A percentile compares a stretch with the other conserved stretches of the same genome.
These are phyloP conservation scores for Calcarius lapponicus DNA, from an alignment of 2,797 vertebrate genomes.

Conservation along the genomic window DNA sequence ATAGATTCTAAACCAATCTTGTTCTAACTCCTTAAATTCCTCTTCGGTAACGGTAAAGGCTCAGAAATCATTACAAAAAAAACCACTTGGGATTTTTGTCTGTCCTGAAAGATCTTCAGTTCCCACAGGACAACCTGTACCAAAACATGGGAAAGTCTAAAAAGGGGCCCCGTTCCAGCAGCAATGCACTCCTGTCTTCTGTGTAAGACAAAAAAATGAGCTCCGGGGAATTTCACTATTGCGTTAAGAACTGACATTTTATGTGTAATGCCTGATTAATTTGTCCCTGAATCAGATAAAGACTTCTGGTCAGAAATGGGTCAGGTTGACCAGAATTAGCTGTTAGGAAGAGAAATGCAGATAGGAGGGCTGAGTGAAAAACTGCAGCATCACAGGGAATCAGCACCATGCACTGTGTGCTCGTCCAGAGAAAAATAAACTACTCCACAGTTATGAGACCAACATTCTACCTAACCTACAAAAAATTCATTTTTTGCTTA, in stretches of 20 bases:
- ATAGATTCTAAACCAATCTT: neutral
- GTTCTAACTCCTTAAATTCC: neutral
- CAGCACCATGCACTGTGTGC: neutral
- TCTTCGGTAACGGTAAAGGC: rapidly evolving
- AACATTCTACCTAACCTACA: neutral
- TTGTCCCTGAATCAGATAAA: neutral
- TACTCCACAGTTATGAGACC: neutral
- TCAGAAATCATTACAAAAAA: neutral
- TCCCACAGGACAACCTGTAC: neutral
- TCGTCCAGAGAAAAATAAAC: neutral
- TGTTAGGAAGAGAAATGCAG: neutral
- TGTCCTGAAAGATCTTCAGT: neutral
- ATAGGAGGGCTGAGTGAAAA: neutral
- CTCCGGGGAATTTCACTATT: neutral
- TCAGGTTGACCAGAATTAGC: slow-evolving; percentile 1
- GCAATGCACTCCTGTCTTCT: neutral
- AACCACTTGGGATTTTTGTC: neutral
- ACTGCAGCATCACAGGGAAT: neutral
- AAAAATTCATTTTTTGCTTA: neutral
- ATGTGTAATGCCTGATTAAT: neutral
- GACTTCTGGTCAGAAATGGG: neutral
- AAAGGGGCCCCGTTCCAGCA: neutral
- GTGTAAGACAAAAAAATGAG: neutral
- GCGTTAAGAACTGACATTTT: neutral
- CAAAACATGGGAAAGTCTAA: neutral